These are phyloP conservation scores for Halocaridina rubra DNA, from an alignment of 2,888 invertebrate genomes.

Conservation along the genomic window DNA sequence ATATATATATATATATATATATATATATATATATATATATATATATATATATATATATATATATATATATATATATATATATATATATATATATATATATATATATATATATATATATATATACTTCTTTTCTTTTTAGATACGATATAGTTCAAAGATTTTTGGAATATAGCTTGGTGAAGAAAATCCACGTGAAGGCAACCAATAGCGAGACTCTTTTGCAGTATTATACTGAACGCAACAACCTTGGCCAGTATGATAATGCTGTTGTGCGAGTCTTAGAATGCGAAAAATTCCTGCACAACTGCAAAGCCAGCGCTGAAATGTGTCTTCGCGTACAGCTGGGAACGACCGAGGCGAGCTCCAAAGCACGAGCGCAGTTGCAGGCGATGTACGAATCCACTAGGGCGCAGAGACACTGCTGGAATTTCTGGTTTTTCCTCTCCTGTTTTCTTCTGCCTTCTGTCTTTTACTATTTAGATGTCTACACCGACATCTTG, in stretches of 20 bases:
- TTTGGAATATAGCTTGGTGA: slow-evolving; percentile 61
- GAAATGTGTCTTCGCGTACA: slow-evolving; percentile 62
- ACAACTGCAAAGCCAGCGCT: slow-evolving; percentile 48
- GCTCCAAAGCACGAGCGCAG: slow-evolving; percentile 58
- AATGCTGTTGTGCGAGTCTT: slow-evolving; percentile 62
- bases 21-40: too few relatives aligned
- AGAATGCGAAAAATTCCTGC: slow-evolving; percentile 59
- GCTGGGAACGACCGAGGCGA: slow-evolving; percentile 61
- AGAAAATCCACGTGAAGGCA: slow-evolving; percentile 60
- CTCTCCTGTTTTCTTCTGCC: slow-evolving; percentile 62
- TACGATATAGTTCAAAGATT: slow-evolving; percentile 63
- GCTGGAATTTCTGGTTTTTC: slow-evolving; percentile 64
- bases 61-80: too few relatives aligned
- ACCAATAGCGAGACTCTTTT: slow-evolving; percentile 60
- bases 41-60: too few relatives aligned
- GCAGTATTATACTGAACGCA: slow-evolving; percentile 62
- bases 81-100: too few relatives aligned
- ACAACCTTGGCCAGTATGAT: slow-evolving; percentile 62
- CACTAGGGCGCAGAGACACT: slow-evolving; percentile 58
- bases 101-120: too few relatives aligned
- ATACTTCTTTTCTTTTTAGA: slow-evolving; percentile 15
- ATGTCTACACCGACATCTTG: slow-evolving; percentile 61
- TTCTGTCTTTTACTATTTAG: slow-evolving; percentile 61
- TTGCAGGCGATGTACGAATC: slow-evolving; percentile 63
- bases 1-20: too few relatives aligned